These are phyloP conservation scores for Anguilla anguilla DNA, from an alignment of 2,797 vertebrate species.

Conservation along the genomic window DNA sequence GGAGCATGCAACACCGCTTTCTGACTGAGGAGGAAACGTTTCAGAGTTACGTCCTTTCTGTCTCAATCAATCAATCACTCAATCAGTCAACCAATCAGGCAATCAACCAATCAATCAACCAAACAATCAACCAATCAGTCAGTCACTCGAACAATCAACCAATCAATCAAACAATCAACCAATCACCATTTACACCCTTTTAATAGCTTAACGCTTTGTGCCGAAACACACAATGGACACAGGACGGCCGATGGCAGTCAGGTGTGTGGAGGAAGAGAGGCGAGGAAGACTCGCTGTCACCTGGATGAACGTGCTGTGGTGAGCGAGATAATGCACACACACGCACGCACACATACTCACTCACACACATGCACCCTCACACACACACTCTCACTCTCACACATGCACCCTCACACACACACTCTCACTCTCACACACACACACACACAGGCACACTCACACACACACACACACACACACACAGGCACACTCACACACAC, in stretches of 20 bases:
- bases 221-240: constrained; percentile 87
- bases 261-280: constrained; percentile 58
- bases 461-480: constrained; percentile 51
- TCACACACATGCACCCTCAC: constrained; percentile 64
- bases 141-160: constrained; percentile 11
- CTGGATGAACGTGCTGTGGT: constrained; percentile 79
- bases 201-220: constrained; percentile 80
- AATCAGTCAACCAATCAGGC: constrained; percentile 43
- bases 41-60: constrained; percentile 62
- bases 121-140: constrained; percentile 32
- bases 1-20: constrained; percentile 86
- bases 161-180: background rate
- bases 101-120: too few species aligned
- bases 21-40: constrained; percentile 67
- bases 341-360: constrained; percentile 59
- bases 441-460: constrained; percentile 56
- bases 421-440: constrained; percentile 42
- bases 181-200: constrained; percentile 59
- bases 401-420: constrained; percentile 27
- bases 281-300: constrained; percentile 71
- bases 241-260: constrained; percentile 84
- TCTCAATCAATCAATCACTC: constrained; percentile 65
- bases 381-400: too few species aligned
- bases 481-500: constrained; percentile 38
- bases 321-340: constrained; percentile 57